These are phyloP conservation scores for Drosophila aff. DNA, from an alignment of 1,140 invertebrate genomes.

Conservation along the genomic window DNA sequence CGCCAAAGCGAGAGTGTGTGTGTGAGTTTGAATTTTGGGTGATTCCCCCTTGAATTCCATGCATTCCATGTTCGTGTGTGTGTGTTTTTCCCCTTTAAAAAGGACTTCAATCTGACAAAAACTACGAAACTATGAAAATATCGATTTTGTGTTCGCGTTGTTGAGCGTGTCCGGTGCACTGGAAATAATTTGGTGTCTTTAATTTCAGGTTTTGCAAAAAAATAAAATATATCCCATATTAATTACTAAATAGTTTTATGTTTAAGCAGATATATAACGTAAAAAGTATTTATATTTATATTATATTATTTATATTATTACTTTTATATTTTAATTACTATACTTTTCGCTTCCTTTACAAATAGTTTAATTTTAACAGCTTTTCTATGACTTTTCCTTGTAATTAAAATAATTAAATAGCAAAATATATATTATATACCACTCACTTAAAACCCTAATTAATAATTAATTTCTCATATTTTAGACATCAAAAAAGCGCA, in stretches of 20 bases:
- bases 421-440: not conserved
- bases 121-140: conserved; percentile 32
- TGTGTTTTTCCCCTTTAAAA: not conserved
- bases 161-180: conserved; percentile 12
- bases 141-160: conserved; percentile 37
- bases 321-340: not conserved
- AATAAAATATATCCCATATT: not conserved
- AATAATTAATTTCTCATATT: not conserved
- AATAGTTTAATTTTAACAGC: not conserved
- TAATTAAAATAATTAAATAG: not conserved
- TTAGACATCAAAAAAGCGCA: conserved; percentile 78
- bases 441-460: not conserved
- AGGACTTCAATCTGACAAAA: conserved; percentile 3
- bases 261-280: not conserved
- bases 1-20: not conserved
- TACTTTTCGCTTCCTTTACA: not conserved
- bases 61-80: not conserved
- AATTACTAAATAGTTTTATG: not conserved
- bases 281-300: not conserved
- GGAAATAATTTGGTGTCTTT: not conserved
- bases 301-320: not conserved
- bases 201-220: not conserved
- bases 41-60: conserved; percentile 24
- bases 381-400: not conserved
- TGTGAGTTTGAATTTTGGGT: conserved; percentile 15